These are phyloP conservation scores for Neodiprion lecontei DNA, from an alignment of 1,140 invertebrate species.

Conservation along the genomic window DNA sequence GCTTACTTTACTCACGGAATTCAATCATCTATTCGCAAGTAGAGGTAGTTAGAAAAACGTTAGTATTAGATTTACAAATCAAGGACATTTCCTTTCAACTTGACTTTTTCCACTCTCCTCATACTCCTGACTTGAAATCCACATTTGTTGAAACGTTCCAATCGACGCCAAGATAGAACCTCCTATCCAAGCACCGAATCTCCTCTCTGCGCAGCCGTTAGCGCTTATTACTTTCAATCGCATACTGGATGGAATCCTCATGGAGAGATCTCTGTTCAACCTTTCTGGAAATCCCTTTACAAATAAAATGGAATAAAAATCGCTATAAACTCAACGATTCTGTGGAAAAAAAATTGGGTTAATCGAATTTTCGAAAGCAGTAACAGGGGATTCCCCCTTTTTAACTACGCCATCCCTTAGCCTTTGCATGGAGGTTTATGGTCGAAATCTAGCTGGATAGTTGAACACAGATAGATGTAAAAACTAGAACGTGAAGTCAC, in stretches of 20 bases:
- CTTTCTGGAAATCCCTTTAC: conserved; percentile 84
- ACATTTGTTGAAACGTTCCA: conserved; percentile 92
- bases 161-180: conserved; percentile 89
- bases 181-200: conserved; percentile 92
- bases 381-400: no score
- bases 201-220: conserved; percentile 76
- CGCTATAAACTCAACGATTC: no score
- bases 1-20: no score
- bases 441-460: no score
- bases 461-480: no score
- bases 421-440: conserved; percentile 17
- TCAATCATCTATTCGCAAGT: no score
- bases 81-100: conserved; percentile 86
- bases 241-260: conserved; percentile 89
- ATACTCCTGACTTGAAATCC: conserved; percentile 91
- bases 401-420: no score
- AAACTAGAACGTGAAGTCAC: no score
- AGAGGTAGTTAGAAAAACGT: no score
- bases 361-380: no score
- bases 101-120: conserved; percentile 85
- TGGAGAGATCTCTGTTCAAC: conserved; percentile 86
- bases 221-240: conserved; percentile 80
- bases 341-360: no score
- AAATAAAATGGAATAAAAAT: conserved; percentile 57
- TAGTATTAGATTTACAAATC: conserved; percentile 24